Percentiles rank a stretch among this genome's conserved stretches.
Conservation (phyloP, 2,113 vertebrate species). For the Tragelaphus imberbis region DNA sequence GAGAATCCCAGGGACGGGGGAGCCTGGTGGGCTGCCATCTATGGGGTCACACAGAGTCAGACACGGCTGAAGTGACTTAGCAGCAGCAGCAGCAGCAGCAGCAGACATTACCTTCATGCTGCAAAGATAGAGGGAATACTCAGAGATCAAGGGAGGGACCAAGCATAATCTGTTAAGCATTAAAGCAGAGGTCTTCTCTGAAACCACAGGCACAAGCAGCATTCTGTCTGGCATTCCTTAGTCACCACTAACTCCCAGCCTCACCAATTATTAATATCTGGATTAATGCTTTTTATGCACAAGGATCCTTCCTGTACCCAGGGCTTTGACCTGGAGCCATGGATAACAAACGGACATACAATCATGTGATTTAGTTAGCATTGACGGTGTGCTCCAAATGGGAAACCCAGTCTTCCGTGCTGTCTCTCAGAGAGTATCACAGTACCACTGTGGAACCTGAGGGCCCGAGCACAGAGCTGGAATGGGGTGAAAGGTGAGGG, state of each 20-base stretch:
- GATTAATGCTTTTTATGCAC: not conserved
- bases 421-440: constrained; percentile 11
- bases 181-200: not conserved
- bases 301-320: not conserved
- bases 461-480: not conserved
- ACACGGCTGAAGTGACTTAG: too few relatives aligned
- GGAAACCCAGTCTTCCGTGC: not conserved
- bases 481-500: not conserved
- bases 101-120: not conserved
- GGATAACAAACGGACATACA: not conserved
- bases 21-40: too few relatives aligned
- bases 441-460: not conserved
- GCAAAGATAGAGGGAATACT: not conserved
- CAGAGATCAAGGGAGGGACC: not conserved
- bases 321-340: not conserved
- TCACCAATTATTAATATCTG: not conserved
- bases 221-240: not conserved
- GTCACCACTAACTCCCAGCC: not conserved
- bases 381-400: not conserved
- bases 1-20: too few relatives aligned
- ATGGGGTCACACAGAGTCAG: too few relatives aligned
- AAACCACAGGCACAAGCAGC: not conserved
- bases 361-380: constrained; percentile 29
- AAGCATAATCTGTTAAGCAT: not conserved
- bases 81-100: too few relatives aligned